phyloP scores from a whole-genome alignment of 2,797 vertebrate genomes.

The Halcyon smyrnensis region DNA sequence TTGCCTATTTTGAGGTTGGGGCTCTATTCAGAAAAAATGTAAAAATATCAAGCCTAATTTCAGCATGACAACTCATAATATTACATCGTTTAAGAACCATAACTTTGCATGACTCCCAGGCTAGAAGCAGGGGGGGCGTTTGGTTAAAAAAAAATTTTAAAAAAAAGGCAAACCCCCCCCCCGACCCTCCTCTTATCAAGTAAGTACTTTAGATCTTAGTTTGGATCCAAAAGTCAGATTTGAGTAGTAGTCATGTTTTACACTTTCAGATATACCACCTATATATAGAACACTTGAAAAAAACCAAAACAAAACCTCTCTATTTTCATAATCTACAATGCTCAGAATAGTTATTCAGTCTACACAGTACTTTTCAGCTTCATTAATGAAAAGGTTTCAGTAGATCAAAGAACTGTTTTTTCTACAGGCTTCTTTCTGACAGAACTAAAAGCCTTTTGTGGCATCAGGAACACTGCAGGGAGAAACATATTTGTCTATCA shows the following conservation, averaged over 20 bases:
- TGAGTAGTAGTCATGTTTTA: background rate
- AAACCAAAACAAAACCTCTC: background rate
- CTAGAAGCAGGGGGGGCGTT: background rate
- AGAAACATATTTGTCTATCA: background rate
- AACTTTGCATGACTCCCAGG: background rate
- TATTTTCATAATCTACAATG: background rate
- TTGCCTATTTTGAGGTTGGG: background rate
- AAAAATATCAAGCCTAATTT: background rate
- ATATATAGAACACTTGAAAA: background rate
- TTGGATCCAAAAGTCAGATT: background rate
- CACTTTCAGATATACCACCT: background rate
- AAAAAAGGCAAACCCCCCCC: background rate
- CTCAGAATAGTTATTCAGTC: background rate
- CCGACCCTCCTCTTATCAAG: background rate
- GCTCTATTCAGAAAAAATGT: background rate
- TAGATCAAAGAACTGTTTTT: background rate
- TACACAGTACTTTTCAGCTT: background rate
- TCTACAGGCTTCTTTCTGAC: background rate
- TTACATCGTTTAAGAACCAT: background rate
- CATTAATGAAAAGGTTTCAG: background rate
- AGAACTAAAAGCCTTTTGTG: background rate
- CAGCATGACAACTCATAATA: background rate
- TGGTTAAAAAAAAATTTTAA: background rate
- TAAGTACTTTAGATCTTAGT: background rate
- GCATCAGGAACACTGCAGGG: background rate